Conservation (phyloP, 2,888 invertebrate species). For the Eupithecia exiguata region DNA sequence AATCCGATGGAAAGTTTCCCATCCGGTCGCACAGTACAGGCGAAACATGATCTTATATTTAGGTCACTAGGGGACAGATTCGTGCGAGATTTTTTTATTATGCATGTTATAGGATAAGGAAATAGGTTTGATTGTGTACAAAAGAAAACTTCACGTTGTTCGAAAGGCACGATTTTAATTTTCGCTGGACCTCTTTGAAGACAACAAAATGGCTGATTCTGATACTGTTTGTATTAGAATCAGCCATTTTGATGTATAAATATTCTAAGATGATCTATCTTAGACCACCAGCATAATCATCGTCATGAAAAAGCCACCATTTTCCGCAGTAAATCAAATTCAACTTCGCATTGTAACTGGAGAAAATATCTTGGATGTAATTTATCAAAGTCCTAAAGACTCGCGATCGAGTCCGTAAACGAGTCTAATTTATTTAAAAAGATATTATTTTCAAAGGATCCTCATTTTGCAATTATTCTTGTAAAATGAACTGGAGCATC, state of each 20-base stretch:
- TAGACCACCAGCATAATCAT: not conserved
- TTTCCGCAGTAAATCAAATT: slow-evolving; percentile 51
- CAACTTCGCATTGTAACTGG: slow-evolving; percentile 53
- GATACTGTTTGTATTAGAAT: too few relatives aligned
- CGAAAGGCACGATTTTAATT: not conserved
- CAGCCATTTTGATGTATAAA: too few relatives aligned
- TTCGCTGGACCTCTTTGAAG: not conserved
- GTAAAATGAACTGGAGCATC: slow-evolving; percentile 62
- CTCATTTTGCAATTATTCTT: slow-evolving; percentile 60
- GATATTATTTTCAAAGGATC: slow-evolving; percentile 65
- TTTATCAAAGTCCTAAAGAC: slow-evolving; percentile 63
- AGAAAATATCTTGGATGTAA: slow-evolving; percentile 60
- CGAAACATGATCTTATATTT: slow-evolving; percentile 24
- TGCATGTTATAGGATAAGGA: not conserved
- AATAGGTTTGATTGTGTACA: not conserved
- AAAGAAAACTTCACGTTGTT: not conserved
- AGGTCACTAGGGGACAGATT: slow-evolving; percentile 2
- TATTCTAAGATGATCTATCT: too few relatives aligned
- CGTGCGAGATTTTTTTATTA: not conserved
- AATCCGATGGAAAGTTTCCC: slow-evolving; percentile 76
- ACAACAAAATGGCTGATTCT: too few relatives aligned
- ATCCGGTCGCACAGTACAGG: slow-evolving; percentile 52
- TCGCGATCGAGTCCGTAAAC: slow-evolving; percentile 58
- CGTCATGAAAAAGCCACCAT: slow-evolving; percentile 29
- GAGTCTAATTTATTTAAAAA: slow-evolving; percentile 69